These are phyloP conservation scores for Pelobates fuscus DNA, from an alignment of 2,113 vertebrate genomes.

Conservation along the genomic window DNA sequence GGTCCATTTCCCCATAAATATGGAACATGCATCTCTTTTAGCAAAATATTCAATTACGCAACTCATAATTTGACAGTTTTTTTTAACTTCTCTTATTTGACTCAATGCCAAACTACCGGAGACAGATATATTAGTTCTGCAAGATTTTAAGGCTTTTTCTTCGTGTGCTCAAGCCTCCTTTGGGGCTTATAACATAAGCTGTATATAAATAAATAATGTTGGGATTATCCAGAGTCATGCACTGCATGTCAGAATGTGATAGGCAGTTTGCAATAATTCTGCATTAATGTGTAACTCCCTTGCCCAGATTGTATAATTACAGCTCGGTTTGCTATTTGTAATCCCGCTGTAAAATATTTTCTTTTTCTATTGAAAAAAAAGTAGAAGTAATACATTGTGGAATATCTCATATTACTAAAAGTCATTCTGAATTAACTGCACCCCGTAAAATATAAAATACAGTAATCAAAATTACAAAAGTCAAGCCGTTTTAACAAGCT, in stretches of 20 bases:
- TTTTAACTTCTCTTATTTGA: slow-evolving; percentile 36
- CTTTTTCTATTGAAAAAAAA: no score
- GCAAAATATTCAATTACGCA: neutral
- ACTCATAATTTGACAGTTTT: neutral
- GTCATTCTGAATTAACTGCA: no score
- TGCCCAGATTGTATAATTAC: neutral
- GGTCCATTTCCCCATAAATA: neutral
- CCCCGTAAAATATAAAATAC: no score
- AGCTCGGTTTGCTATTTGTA: no score
- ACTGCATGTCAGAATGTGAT: rapidly evolving
- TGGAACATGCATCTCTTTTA: neutral
- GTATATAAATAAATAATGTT: neutral
- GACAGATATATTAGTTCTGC: slow-evolving; percentile 58
- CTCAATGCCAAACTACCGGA: slow-evolving; percentile 50
- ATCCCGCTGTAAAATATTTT: no score
- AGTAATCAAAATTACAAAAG: no score
- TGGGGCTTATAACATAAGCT: no score
- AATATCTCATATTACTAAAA: no score
- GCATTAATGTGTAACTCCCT: neutral
- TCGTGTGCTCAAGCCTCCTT: no score
- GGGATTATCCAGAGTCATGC: neutral
- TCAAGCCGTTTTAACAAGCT: no score
- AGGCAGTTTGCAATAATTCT: slow-evolving; percentile 10
- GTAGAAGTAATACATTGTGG: no score
- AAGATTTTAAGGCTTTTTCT: slow-evolving; percentile 45